Percentiles rank a stretch among this genome's conserved stretches.
Evolutionary conservation across 2,113 vertebrate species (phyloP).

Genomic region (Alexandromys fortis): DNA sequence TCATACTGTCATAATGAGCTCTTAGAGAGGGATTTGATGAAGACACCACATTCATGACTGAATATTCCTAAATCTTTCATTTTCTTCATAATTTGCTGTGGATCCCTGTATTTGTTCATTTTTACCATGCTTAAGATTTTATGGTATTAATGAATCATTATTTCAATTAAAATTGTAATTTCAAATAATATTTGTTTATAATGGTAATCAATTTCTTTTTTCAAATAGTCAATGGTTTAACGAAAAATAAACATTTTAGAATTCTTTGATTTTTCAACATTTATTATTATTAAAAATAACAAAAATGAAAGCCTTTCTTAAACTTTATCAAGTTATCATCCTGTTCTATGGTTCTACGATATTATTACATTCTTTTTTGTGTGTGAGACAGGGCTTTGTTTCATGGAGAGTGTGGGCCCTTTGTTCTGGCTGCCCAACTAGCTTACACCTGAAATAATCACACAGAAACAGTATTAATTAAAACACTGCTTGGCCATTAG

Average conservation of each 20-base stretch:
- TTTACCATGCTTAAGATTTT: neutral
- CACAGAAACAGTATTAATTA: too few species aligned
- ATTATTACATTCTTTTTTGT: too few species aligned
- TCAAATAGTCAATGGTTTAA: neutral
- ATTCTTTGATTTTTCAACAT: neutral
- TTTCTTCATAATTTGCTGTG: neutral
- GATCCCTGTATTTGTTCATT: neutral
- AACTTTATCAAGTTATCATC: neutral
- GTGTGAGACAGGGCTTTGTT: too few species aligned
- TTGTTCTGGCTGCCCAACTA: too few species aligned
- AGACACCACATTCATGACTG: neutral
- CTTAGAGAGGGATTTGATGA: neutral
- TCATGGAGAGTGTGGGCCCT: too few species aligned
- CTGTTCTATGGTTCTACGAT: neutral
- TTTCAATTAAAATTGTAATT: neutral
- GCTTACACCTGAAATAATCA: too few species aligned
- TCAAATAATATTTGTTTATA: neutral
- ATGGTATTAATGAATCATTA: neutral
- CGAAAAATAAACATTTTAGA: neutral
- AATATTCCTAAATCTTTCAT: neutral
- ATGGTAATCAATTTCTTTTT: neutral
- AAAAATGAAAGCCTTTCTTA: neutral
- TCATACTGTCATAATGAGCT: neutral
- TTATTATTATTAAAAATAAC: neutral
- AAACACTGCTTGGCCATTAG: too few species aligned